Evolutionary conservation across 2,113 vertebrate genomes (phyloP).

Genomic region (Lagenorhynchus albirostris): DNA sequence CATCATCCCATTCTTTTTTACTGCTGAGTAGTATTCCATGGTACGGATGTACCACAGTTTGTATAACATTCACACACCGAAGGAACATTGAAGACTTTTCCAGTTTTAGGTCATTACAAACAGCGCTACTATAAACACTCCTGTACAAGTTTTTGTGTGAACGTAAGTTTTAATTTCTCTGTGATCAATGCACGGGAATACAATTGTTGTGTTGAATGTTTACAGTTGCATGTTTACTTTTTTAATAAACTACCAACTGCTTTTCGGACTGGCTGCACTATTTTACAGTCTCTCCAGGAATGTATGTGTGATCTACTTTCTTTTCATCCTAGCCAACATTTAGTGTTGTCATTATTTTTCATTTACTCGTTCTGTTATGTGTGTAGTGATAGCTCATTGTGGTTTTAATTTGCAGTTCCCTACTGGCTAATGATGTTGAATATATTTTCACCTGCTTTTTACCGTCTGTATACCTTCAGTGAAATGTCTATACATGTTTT

Average conservation of each 20-base stretch:
- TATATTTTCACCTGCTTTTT: not conserved
- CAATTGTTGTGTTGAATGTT: not conserved
- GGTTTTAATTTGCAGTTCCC: not conserved
- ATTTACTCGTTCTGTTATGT: not conserved
- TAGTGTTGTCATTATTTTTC: not conserved
- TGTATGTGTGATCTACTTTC: not conserved
- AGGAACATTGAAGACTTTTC: not conserved
- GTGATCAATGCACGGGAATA: not conserved
- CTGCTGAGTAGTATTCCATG: not conserved
- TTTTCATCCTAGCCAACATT: not conserved
- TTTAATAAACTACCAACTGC: not conserved
- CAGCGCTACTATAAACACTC: not conserved
- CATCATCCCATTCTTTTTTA: not conserved
- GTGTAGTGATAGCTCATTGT: not conserved
- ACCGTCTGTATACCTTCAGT: not conserved
- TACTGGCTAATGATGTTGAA: not conserved
- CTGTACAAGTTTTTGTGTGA: not conserved
- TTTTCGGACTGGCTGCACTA: not conserved
- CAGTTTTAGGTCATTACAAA: not conserved
- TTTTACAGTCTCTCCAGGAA: not conserved
- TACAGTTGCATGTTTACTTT: not conserved
- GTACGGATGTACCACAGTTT: not conserved
- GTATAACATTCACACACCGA: not conserved
- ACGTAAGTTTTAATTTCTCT: not conserved
- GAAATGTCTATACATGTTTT: not conserved